Evolutionary conservation across 2,113 vertebrate species (phyloP).

Genomic region (Gallinago paraguaiae): DNA sequence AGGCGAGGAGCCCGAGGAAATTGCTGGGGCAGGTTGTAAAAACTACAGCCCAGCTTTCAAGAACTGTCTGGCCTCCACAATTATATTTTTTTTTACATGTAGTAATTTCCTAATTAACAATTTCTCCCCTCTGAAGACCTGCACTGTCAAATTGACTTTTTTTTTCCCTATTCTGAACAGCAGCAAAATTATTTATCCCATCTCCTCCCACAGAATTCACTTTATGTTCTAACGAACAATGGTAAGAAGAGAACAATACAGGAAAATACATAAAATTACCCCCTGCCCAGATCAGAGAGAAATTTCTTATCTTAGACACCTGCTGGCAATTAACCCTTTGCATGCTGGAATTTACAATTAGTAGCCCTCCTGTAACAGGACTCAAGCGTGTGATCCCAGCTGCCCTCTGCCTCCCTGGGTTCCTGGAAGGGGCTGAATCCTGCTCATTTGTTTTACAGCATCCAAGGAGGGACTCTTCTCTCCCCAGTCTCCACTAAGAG

Average conservation of each 20-base stretch:
- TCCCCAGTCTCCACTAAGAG: accelerated
- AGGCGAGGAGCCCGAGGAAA: neutral
- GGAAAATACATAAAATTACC: neutral
- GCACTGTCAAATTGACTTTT: neutral
- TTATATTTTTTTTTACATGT: neutral
- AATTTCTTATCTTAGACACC: constrained; percentile 32
- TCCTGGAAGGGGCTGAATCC: neutral
- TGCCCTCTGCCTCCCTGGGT: neutral
- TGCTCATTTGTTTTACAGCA: neutral
- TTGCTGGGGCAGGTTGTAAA: neutral
- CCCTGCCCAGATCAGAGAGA: constrained; percentile 37
- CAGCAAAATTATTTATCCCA: neutral
- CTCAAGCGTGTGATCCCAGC: neutral
- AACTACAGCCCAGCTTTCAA: neutral
- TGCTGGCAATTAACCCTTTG: constrained; percentile 47
- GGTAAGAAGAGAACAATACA: neutral
- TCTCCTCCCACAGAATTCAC: neutral
- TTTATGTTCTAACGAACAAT: neutral
- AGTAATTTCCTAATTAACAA: neutral
- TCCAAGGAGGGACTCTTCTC: neutral
- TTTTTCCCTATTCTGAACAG: neutral
- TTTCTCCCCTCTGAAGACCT: neutral
- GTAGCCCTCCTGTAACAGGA: neutral
- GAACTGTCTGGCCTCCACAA: neutral
- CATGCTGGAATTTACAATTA: neutral